phyloP scores from a whole-genome alignment of 1,140 invertebrate species.

The Trichonephila inaurata region DNA sequence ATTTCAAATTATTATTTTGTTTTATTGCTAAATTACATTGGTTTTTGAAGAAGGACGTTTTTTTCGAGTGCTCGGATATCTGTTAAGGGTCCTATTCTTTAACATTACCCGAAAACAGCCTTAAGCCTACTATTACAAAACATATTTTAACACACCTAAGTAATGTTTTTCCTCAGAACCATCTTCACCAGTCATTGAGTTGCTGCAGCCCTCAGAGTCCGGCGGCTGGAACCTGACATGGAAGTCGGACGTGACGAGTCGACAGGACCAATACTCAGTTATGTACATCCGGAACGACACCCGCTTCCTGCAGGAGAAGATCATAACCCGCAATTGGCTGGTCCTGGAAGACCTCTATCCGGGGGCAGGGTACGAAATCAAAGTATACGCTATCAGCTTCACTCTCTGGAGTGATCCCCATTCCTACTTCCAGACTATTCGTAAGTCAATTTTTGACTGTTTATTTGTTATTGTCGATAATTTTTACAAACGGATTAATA shows the following conservation, averaged over 20 bases:
- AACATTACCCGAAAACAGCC: too few species aligned
- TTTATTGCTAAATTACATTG: too few species aligned
- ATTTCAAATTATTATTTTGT: too few species aligned
- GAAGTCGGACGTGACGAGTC: constrained; percentile 95
- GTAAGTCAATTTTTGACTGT: not conserved
- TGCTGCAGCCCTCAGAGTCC: constrained; percentile 84
- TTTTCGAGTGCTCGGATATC: too few species aligned
- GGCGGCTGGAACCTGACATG: constrained; percentile 89
- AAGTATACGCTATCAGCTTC: constrained; percentile 93
- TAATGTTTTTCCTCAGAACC: constrained; percentile 82
- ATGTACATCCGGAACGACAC: constrained; percentile 91
- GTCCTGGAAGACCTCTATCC: constrained; percentile 89
- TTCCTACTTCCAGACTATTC: constrained; percentile 83
- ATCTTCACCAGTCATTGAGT: constrained; percentile 92
- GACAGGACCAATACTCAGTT: constrained; percentile 93
- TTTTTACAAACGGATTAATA: too few species aligned
- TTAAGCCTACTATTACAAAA: too few species aligned
- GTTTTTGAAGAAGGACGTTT: too few species aligned
- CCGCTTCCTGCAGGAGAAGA: constrained; percentile 82
- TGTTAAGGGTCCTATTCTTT: too few species aligned
- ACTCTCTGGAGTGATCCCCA: constrained; percentile 91
- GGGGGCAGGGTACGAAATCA: constrained; percentile 93
- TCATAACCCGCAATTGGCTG: constrained; percentile 85
- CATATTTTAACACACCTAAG: too few species aligned
- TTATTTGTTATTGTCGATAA: not conserved